Evolutionary conservation across 2,888 invertebrate species (phyloP).

Genomic region (Pteria penguin): DNA sequence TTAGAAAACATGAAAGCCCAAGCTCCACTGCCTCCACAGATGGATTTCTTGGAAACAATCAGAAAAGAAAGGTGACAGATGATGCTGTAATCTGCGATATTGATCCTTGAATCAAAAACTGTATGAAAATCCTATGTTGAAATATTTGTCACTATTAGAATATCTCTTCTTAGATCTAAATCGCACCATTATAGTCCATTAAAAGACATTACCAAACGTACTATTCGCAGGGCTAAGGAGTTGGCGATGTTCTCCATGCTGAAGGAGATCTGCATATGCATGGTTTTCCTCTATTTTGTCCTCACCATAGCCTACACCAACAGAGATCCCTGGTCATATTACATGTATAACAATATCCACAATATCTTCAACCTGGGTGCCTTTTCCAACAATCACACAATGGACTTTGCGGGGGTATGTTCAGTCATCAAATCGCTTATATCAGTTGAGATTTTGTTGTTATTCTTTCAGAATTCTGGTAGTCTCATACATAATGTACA

Average conservation of each 20-base stretch:
- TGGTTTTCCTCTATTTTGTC: slow-evolving; percentile 61
- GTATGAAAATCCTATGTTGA: too few relatives aligned
- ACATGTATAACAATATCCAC: slow-evolving; percentile 48
- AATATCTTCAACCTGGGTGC: slow-evolving; percentile 50
- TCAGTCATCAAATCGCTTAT: too few relatives aligned
- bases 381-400: slow-evolving; percentile 16
- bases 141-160: too few relatives aligned
- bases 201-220: too few relatives aligned
- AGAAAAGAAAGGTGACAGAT: slow-evolving; percentile 54
- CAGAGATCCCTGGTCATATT: slow-evolving; percentile 57
- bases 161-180: too few relatives aligned
- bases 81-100: too few relatives aligned
- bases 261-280: slow-evolving; percentile 60
- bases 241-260: slow-evolving; percentile 60
- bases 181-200: too few relatives aligned
- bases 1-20: slow-evolving; percentile 45
- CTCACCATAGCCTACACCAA: slow-evolving; percentile 64
- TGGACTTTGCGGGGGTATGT: slow-evolving; percentile 18
- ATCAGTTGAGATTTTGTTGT: too few relatives aligned
- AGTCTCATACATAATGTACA: too few relatives aligned
- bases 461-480: too few relatives aligned
- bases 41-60: slow-evolving; percentile 55
- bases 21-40: slow-evolving; percentile 54
- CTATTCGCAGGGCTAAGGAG: slow-evolving; percentile 59
- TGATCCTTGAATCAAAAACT: too few relatives aligned